Conservation (phyloP, 1,140 invertebrate species). For the Pseudomyrmex cubaensis region DNA sequence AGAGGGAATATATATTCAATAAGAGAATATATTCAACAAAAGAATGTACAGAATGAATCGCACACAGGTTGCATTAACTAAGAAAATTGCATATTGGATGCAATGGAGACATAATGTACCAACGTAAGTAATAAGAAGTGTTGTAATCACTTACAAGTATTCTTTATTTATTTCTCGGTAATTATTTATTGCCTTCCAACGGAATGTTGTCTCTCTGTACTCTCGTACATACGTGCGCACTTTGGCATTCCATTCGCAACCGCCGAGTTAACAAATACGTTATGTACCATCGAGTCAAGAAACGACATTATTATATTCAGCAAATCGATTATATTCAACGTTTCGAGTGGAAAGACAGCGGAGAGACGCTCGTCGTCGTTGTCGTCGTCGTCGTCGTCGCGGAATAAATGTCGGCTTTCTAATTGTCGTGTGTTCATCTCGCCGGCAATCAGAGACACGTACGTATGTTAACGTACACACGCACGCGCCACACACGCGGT, state of each 20-base stretch:
- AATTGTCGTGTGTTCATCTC: conserved; percentile 54
- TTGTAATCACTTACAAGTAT: neutral
- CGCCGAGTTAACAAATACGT: conserved; percentile 2
- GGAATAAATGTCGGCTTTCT: conserved; percentile 61
- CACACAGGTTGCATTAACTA: no score
- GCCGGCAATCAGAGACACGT: conserved; percentile 30
- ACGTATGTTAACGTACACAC: conserved; percentile 49
- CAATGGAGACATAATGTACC: no score
- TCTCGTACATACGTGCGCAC: neutral
- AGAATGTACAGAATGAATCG: no score
- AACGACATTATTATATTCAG: neutral
- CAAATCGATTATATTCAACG: conserved; percentile 21
- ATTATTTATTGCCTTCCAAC: conserved; percentile 11
- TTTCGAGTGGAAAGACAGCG: conserved; percentile 2
- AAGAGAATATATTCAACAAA: no score
- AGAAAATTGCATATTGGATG: no score
- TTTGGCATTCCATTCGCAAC: neutral
- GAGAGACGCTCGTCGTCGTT: neutral
- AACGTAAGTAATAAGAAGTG: neutral
- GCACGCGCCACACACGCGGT: no score
- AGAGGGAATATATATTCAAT: no score
- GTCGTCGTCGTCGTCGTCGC: neutral
- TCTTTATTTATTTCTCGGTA: neutral
- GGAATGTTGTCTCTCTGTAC: neutral
- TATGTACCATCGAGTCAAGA: neutral